Percentiles rank a stretch among this genome's conserved stretches.
Evolutionary conservation across 2,888 invertebrate species (phyloP).

Genomic region (Deilephila elpenor): DNA sequence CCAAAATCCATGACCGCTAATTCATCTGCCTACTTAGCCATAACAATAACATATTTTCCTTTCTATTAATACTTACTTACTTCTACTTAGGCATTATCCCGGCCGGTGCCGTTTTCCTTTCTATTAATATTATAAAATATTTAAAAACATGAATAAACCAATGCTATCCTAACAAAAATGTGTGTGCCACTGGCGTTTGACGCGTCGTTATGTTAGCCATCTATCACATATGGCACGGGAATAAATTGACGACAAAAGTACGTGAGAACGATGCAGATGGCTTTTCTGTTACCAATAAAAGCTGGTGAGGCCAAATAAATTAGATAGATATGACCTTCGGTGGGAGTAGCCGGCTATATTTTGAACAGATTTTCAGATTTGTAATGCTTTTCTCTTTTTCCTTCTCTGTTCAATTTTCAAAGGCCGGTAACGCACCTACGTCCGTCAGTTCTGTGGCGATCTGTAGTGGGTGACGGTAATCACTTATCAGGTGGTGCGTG

Average conservation of each 20-base stretch:
- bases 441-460: no score
- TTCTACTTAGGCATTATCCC: no score
- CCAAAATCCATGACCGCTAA: no score
- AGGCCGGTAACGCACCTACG: no score
- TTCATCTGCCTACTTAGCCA: background rate
- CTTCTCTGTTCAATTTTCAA: no score
- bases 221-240: conserved; percentile 24
- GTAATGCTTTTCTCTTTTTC: no score
- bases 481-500: no score
- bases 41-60: background rate
- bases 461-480: no score
- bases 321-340: background rate
- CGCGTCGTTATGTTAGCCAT: conserved; percentile 26
- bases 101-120: no score
- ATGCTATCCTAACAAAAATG: conserved; percentile 23
- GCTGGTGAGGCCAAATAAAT: background rate
- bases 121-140: background rate
- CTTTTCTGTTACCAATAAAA: background rate
- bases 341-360: no score
- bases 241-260: conserved; percentile 25
- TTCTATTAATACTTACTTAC: background rate
- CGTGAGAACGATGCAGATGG: conserved; percentile 19
- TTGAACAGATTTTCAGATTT: no score
- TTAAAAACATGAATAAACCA: background rate
- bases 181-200: conserved; percentile 23